phyloP scores from a whole-genome alignment of 2,113 vertebrate genomes.

The Otis tarda region DNA sequence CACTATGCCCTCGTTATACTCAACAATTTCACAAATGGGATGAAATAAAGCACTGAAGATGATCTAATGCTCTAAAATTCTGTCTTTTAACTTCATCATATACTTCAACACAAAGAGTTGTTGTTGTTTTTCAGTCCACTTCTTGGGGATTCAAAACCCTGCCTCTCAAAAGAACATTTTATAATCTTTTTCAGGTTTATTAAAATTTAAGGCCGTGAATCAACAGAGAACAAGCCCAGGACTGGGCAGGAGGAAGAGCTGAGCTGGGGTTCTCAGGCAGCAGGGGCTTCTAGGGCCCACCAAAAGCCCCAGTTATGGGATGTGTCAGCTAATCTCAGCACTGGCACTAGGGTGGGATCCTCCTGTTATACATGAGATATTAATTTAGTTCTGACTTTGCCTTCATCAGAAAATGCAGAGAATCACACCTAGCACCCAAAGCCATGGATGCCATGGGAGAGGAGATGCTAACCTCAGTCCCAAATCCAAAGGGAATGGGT shows the following conservation, averaged over 20 bases:
- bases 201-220: neutral
- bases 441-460: neutral
- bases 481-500: neutral
- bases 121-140: neutral
- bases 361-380: neutral
- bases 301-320: neutral
- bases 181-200: neutral
- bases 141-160: neutral
- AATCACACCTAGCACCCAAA: neutral
- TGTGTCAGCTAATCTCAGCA: neutral
- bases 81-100: neutral
- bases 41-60: constrained; percentile 2
- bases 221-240: neutral
- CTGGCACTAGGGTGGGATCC: neutral
- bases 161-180: neutral
- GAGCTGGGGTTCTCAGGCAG: neutral
- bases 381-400: neutral
- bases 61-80: neutral
- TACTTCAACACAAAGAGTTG: neutral
- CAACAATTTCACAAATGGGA: neutral
- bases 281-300: neutral
- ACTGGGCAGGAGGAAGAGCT: neutral
- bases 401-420: neutral
- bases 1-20: constrained; percentile 1
- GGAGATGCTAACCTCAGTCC: neutral